Conservation (phyloP, 2,113 vertebrate species). For the Silurus glanis region DNA sequence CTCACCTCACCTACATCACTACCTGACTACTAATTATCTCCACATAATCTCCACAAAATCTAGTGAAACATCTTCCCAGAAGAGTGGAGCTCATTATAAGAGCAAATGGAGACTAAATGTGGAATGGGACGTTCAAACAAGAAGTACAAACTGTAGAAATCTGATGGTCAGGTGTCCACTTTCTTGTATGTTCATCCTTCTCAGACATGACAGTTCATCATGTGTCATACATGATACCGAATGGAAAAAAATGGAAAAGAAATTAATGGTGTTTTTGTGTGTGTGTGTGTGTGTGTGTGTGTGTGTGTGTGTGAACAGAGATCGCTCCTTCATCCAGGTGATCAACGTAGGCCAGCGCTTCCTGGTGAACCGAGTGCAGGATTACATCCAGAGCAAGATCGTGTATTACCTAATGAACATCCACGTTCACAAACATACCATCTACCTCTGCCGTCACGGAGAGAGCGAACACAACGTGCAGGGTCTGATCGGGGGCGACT, state of each 20-base stretch:
- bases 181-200: neutral
- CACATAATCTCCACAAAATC: too few species aligned
- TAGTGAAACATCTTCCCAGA: too few species aligned
- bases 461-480: constrained; percentile 87
- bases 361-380: constrained; percentile 91
- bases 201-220: neutral
- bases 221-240: neutral
- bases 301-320: constrained; percentile 68
- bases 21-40: too few species aligned
- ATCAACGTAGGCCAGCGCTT: constrained; percentile 93
- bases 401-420: constrained; percentile 99
- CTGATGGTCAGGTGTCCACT: too few species aligned
- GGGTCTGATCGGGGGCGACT: constrained; percentile 89
- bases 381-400: constrained; percentile 98
- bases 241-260: neutral
- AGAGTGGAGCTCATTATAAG: too few species aligned
- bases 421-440: constrained; percentile 91
- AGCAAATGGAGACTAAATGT: too few species aligned
- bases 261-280: neutral
- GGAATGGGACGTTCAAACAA: too few species aligned
- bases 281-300: neutral
- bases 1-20: too few species aligned
- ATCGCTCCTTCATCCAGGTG: constrained; percentile 94
- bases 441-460: constrained; percentile 94
- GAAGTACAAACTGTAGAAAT: too few species aligned